phyloP scores from a whole-genome alignment of 2,797 vertebrate genomes.

The Phrynocephalus guinanensis region DNA sequence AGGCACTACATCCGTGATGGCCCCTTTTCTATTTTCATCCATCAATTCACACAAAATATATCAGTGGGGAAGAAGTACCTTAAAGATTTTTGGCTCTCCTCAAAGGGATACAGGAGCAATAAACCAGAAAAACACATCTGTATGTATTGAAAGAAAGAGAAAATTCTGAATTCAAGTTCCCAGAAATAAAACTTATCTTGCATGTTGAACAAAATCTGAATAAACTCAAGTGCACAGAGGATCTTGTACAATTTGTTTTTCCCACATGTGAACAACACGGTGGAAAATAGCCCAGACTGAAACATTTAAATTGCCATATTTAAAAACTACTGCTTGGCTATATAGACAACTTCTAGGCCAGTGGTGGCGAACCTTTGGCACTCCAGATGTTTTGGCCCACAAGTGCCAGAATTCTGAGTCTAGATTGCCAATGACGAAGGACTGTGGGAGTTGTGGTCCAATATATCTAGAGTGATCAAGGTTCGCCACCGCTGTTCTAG shows the following conservation, averaged over 20 bases:
- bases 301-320: not conserved
- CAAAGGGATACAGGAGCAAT: not conserved
- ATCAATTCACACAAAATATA: conserved; percentile 12
- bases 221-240: not conserved
- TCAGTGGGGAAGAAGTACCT: not conserved
- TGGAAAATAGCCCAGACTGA: not conserved
- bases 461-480: too few species aligned
- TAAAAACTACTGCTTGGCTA: not conserved
- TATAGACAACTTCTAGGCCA: not conserved
- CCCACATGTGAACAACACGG: not conserved
- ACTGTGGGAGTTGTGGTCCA: too few species aligned
- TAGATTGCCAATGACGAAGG: too few species aligned
- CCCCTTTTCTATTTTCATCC: conserved; percentile 34
- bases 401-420: too few species aligned
- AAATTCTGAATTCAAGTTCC: not conserved
- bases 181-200: not conserved
- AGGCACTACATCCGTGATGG: conserved; percentile 36
- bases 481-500: too few species aligned
- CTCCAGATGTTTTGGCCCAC: too few species aligned
- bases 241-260: not conserved
- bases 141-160: not conserved
- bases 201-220: not conserved
- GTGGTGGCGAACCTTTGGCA: too few species aligned
- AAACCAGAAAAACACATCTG: not conserved
- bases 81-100: not conserved